Conservation (phyloP, 2,888 invertebrate genomes). For the Acrobasis repandana region DNA sequence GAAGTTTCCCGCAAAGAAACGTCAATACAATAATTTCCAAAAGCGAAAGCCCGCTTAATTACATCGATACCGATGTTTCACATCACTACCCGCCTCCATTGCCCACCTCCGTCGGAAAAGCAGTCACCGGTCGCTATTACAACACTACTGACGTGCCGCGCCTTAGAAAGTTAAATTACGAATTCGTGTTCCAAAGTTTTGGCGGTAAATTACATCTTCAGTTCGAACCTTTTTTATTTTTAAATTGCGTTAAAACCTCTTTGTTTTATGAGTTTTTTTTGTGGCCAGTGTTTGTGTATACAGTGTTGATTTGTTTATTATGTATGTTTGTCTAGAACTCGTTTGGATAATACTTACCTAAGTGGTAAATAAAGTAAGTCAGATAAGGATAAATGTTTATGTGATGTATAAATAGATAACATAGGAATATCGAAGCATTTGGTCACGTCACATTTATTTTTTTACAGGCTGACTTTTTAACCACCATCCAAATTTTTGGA, state of each 20-base stretch:
- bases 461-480: too few relatives aligned
- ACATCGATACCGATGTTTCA: slow-evolving; percentile 17
- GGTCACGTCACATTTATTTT: too few relatives aligned
- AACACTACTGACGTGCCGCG: slow-evolving; percentile 35
- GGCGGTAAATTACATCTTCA: slow-evolving; percentile 19
- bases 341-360: slow-evolving; percentile 1
- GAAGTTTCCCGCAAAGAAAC: neutral
- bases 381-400: neutral
- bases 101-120: slow-evolving; percentile 29
- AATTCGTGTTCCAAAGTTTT: slow-evolving; percentile 13
- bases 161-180: slow-evolving; percentile 24
- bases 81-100: slow-evolving; percentile 36
- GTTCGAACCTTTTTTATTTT: slow-evolving; percentile 1
- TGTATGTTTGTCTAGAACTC: slow-evolving; percentile 9
- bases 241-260: neutral
- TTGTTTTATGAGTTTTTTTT: neutral
- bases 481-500: too few relatives aligned
- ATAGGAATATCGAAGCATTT: too few relatives aligned
- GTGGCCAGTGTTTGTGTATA: slow-evolving; percentile 13
- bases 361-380: slow-evolving; percentile 1
- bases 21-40: neutral
- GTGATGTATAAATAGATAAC: too few relatives aligned
- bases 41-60: neutral
- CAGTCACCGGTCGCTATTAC: slow-evolving; percentile 40
- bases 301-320: neutral